Conservation (phyloP, 1,140 invertebrate species). For the Steinernema khuongi region DNA sequence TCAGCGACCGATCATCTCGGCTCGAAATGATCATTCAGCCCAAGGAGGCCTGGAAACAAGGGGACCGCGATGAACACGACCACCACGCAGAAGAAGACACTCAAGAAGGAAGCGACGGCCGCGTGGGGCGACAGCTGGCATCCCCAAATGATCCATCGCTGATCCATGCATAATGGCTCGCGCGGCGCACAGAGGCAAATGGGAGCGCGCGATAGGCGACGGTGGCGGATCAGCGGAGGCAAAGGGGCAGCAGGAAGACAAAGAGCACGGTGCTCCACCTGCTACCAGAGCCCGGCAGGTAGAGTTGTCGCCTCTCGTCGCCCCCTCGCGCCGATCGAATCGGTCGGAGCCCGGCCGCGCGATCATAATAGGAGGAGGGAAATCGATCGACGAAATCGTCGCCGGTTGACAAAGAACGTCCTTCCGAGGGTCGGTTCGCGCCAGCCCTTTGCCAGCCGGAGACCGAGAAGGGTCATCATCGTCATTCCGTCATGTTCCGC, state of each 20-base stretch:
- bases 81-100: too few species aligned
- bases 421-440: neutral
- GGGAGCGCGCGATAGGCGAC: neutral
- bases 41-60: too few species aligned
- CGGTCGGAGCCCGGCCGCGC: neutral
- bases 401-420: neutral
- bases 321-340: neutral
- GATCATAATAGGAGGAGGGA: neutral
- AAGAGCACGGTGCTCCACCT: neutral
- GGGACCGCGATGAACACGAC: too few species aligned
- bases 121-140: neutral
- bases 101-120: too few species aligned
- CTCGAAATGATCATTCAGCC: too few species aligned
- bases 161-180: neutral
- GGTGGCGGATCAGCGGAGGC: neutral
- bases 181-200: neutral
- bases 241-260: neutral
- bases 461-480: too few species aligned
- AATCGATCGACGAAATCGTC: neutral
- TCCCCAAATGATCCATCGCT: neutral
- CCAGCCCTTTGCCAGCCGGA: neutral
- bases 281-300: neutral
- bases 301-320: neutral
- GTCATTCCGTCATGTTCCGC: too few species aligned
- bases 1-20: too few species aligned